Base-by-base conservation (phyloP, 2,888 invertebrate species). In the Strigamia transsilvanica region DNA sequence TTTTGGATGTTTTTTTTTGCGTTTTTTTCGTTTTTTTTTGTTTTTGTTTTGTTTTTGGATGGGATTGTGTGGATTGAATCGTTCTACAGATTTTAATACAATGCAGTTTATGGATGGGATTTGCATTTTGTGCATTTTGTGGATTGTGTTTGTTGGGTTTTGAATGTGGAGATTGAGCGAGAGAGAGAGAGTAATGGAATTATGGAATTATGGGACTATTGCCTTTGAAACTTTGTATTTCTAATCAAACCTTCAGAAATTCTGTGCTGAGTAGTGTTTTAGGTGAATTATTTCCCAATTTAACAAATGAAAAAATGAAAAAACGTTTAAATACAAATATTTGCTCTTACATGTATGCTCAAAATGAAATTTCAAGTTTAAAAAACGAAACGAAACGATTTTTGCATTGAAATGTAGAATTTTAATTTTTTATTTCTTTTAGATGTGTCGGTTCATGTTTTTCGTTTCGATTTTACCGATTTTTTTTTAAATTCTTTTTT, bases 161-260 rank as follows among this genome's bases (percentile, higher is more conserved):
- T 9, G 61, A 42, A 42, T 42, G 42, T 61, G 61, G 18, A n/a
- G n/a, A n/a, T n/a, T n/a, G n/a, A n/a, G n/a, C n/a, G n/a, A n/a
- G n/a, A n/a, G n/a, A n/a, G n/a, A n/a, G n/a, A n/a, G n/a, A n/a
- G n/a, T n/a, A n/a, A n/a, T n/a, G n/a, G n/a, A 61, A 61, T 6
- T 6, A 61, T 61, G 61, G 7, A 9, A 61, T 61, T 61, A 61
- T 61, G 61, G 18, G 61, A 61, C 61, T 61, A 61, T 61, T 61
- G 61, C 61, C 61, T 61, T 61, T 61, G 18, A 61, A 61, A 61
- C 61, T 61, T 61, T 61, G 61, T 61, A 61, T 61, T 61, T 61
- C 61, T 61, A 61, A 61, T 61, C 61, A 61, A 61, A 61, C 18
- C 61, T 61, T 61, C 7, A 61, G 9, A 61, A 61, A 61, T 61